Base-by-base conservation (phyloP, 1,140 invertebrate species). In the Drosophila arizonae region DNA sequence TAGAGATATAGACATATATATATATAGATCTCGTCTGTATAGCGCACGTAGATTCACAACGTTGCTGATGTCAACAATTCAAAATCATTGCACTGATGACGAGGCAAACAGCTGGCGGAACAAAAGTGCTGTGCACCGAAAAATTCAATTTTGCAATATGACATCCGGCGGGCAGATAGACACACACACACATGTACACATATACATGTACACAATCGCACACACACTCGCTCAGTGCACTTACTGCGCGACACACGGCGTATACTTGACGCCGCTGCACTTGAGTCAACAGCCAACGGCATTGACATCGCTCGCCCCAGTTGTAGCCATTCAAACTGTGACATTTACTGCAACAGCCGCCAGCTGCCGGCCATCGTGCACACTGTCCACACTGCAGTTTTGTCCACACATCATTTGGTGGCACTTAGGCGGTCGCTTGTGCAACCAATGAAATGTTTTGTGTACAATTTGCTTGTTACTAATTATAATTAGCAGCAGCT, bases 61-160 rank as follows among this genome's bases (percentile, higher is more conserved):
- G 15, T 26, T 51, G 52, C 45, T 50, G 76, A 86, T 86, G 81
- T 86, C 81, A 85, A 87, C 82, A 88, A 82, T 87, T 82, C 82
- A 82, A 82, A 88, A 87, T 82, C 84, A 87, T 87, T 70, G 82
- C 82, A 76, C 52, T 82, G 84, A 87, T 87, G 82, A 87, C 82
- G 84, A 78, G 76, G 79, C 84, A 87, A 87, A 87, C 81, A 87
- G 79, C 79, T 79, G 81, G 52, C 61, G 70, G 67, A 72, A 70
- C 76, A 85, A 67, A 75, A 71, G 72, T 75, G 72, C 76, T 77
- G 76, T 72, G 72, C 72, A 72, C 57, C 79, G 62, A 87, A 87
- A 87, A 87, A 87, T 88, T 87, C 82, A 87, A 87, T 87, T 87
- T 87, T 87, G 79, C 82, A 82, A 86, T 86, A 86, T 86, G 82